A percentile compares a stretch with the other conserved stretches of the same genome.
Conservation (phyloP, 2,888 invertebrate genomes). For the Eupithecia centaureata region DNA sequence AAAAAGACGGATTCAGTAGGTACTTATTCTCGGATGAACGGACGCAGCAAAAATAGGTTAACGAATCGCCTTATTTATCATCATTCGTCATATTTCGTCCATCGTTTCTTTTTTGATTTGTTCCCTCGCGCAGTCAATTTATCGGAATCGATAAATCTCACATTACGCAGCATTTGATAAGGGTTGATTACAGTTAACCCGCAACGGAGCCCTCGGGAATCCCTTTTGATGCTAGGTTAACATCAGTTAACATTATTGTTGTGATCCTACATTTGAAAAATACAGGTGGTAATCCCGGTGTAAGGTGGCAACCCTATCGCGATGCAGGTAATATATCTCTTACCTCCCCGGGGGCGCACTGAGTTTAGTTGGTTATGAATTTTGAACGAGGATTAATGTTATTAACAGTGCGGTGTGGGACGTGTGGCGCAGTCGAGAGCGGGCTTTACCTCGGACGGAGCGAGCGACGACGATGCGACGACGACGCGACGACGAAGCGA, state of each 20-base stretch:
- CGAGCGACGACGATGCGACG: too few species aligned
- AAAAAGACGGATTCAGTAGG: slow-evolving; percentile 17
- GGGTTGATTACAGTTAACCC: slow-evolving; percentile 12
- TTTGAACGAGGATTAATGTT: slow-evolving; percentile 58
- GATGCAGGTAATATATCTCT: slow-evolving; percentile 42
- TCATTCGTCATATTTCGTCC: slow-evolving; percentile 12
- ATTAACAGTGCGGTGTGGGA: slow-evolving; percentile 44
- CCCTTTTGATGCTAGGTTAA: slow-evolving; percentile 4
- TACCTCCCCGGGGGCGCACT: slow-evolving; percentile 40
- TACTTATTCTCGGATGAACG: neutral
- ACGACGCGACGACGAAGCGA: too few species aligned
- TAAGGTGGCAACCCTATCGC: slow-evolving; percentile 16
- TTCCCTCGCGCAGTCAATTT: slow-evolving; percentile 10
- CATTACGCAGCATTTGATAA: slow-evolving; percentile 15
- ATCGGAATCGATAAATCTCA: slow-evolving; percentile 11
- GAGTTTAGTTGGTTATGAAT: slow-evolving; percentile 59
- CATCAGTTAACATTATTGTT: slow-evolving; percentile 4
- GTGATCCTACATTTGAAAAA: neutral
- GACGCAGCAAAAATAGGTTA: slow-evolving; percentile 1
- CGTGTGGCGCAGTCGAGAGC: slow-evolving; percentile 15
- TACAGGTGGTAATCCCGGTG: slow-evolving; percentile 3
- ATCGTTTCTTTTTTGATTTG: slow-evolving; percentile 10
- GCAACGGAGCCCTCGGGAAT: slow-evolving; percentile 20
- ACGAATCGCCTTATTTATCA: slow-evolving; percentile 10
- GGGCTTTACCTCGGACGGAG: neutral